Conservation (phyloP, 2,113 vertebrate genomes). For the Aegithalos caudatus region DNA sequence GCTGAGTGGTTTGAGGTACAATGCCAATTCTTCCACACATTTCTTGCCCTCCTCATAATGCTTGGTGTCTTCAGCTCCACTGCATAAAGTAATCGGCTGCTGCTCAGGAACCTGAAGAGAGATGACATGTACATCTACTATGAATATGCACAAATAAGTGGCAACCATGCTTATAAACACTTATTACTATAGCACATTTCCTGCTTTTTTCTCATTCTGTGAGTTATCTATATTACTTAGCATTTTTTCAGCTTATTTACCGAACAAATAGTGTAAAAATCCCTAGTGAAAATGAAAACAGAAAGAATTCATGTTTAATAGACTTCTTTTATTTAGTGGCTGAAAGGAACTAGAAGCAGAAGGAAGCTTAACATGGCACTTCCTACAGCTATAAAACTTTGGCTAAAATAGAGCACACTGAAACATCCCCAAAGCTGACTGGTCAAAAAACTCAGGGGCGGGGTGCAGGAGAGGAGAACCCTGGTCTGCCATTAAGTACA, state of each 20-base stretch:
- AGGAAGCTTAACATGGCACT: not conserved
- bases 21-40: constrained; percentile 96
- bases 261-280: not conserved
- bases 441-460: not conserved
- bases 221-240: not conserved
- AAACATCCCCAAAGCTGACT: not conserved
- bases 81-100: constrained; percentile 91
- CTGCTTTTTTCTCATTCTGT: not conserved
- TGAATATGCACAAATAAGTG: not conserved
- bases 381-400: not conserved
- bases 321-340: not conserved
- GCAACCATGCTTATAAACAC: not conserved
- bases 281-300: not conserved
- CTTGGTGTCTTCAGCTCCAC: constrained; percentile 91
- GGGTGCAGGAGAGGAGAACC: not conserved
- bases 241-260: not conserved
- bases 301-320: not conserved
- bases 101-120: constrained; percentile 88
- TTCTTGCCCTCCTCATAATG: constrained; percentile 97
- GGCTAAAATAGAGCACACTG: not conserved
- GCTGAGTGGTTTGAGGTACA: constrained; percentile 98
- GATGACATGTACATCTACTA: not conserved
- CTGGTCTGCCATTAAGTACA: not conserved
- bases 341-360: not conserved
- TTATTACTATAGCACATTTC: not conserved